Percentiles rank a stretch among this genome's conserved stretches.
phyloP scores from a whole-genome alignment of 2,113 vertebrate species.

The Passer domesticus region DNA sequence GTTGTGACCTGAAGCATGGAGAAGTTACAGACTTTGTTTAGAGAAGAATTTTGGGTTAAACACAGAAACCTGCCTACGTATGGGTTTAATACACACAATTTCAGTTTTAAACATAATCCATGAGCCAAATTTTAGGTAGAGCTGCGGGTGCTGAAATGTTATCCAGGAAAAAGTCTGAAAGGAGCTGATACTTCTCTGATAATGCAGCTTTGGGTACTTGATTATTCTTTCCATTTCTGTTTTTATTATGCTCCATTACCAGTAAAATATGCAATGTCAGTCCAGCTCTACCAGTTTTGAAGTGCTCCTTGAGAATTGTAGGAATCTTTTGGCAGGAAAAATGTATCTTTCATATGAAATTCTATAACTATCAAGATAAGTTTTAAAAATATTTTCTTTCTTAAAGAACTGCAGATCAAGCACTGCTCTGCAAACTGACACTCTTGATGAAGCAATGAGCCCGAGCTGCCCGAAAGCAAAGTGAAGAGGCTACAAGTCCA shows the following conservation, averaged over 20 bases:
- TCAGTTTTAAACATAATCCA: not conserved
- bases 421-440: constrained; percentile 5
- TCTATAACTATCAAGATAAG: constrained; percentile 61
- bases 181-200: constrained; percentile 23
- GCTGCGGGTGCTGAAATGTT: constrained; percentile 30
- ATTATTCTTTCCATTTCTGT: constrained; percentile 38
- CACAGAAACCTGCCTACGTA: not conserved
- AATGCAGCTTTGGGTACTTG: not conserved
- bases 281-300: constrained; percentile 51
- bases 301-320: constrained; percentile 43
- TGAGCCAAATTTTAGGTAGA: not conserved
- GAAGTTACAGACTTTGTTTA: not conserved
- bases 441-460: constrained; percentile 7
- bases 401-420: constrained; percentile 9
- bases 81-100: not conserved
- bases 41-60: not conserved
- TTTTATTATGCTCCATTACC: constrained; percentile 57
- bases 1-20: not conserved
- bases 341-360: constrained; percentile 56
- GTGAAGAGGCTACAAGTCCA: not conserved
- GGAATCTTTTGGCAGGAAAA: constrained; percentile 62
- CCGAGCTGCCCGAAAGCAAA: not conserved
- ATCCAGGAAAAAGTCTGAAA: not conserved
- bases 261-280: constrained; percentile 48
- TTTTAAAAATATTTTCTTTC: constrained; percentile 45